Conservation (phyloP, 2,888 invertebrate species). For the Tineola bisselliella region DNA sequence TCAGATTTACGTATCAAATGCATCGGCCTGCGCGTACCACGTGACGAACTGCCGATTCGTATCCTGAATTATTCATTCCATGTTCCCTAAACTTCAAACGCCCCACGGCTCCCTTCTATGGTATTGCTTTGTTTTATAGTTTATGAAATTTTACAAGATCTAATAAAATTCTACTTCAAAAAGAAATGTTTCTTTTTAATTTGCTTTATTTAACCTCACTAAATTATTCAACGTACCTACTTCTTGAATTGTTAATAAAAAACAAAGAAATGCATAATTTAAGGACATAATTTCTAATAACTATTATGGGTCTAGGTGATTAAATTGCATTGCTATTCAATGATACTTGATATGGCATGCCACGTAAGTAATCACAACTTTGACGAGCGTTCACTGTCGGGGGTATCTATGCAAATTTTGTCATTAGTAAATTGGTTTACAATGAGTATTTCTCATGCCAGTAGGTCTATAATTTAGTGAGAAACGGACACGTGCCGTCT, state of each 20-base stretch:
- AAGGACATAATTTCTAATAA: background rate
- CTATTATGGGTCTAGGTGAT: background rate
- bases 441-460: conserved; percentile 3
- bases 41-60: conserved; percentile 61
- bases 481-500: conserved; percentile 38
- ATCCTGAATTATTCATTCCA: conserved; percentile 60
- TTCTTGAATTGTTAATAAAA: background rate
- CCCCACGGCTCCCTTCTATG: conserved; percentile 28
- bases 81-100: conserved; percentile 46
- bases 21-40: conserved; percentile 27
- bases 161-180: conserved; percentile 14
- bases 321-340: background rate
- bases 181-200: background rate
- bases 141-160: conserved; percentile 35
- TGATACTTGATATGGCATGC: background rate
- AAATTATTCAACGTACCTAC: background rate
- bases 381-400: conserved; percentile 1
- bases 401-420: conserved; percentile 4
- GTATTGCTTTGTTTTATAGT: conserved; percentile 49
- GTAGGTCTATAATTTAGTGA: conserved; percentile 11
- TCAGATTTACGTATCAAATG: conserved; percentile 55
- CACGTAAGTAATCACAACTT: background rate
- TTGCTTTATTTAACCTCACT: background rate
- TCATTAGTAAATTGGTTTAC: conserved; percentile 11
- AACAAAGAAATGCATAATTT: background rate